Evolutionary conservation across 2,888 invertebrate species (phyloP).

Genomic region (Sepioteuthis lessoniana): DNA sequence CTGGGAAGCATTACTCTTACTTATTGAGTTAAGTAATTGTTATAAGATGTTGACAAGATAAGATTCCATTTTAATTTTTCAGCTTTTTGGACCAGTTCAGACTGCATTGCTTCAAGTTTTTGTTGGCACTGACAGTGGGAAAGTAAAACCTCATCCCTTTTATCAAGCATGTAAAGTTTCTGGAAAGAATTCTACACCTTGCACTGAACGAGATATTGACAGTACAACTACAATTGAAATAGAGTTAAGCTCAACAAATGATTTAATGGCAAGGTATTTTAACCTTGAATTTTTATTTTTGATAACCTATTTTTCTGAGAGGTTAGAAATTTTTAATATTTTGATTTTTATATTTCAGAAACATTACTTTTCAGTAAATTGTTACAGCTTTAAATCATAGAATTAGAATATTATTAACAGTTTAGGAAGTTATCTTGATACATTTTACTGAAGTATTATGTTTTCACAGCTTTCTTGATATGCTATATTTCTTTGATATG

Average conservation of each 20-base stretch:
- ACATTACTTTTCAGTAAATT: no score
- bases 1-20: neutral
- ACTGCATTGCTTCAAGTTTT: constrained; percentile 91
- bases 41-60: neutral
- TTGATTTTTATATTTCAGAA: no score
- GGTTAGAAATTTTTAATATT: no score
- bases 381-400: no score
- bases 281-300: neutral
- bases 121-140: constrained; percentile 92
- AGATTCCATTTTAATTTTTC: constrained; percentile 57
- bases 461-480: no score
- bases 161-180: constrained; percentile 97
- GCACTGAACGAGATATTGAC: constrained; percentile 90
- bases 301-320: neutral
- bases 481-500: no score
- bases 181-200: constrained; percentile 95
- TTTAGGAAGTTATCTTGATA: no score
- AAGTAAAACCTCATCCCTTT: constrained; percentile 95
- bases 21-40: neutral
- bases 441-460: no score
- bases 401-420: no score
- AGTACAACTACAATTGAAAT: constrained; percentile 96
- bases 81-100: constrained; percentile 89
- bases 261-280: constrained; percentile 86
- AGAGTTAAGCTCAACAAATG: constrained; percentile 89